These are phyloP conservation scores for Oscheius myriophilus DNA, from an alignment of 2,888 invertebrate species.

Conservation along the genomic window DNA sequence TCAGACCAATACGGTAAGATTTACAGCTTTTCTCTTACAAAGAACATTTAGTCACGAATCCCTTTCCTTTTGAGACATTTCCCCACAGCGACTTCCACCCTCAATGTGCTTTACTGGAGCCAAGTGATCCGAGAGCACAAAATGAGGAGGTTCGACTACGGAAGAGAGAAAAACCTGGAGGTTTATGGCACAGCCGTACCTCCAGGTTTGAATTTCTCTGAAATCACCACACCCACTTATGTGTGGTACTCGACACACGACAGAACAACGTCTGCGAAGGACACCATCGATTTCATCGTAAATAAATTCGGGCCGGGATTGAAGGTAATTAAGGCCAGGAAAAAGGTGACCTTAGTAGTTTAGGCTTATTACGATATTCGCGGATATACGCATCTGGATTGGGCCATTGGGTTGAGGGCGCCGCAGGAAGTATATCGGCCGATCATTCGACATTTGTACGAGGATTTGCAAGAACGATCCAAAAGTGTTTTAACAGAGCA, in stretches of 20 bases:
- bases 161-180: constrained; percentile 12
- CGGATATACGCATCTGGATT: constrained; percentile 40
- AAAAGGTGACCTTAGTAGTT: no score
- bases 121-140: constrained; percentile 40
- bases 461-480: constrained; percentile 30
- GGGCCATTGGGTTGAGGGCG: constrained; percentile 38
- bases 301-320: neutral
- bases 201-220: constrained; percentile 32
- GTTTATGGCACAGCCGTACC: constrained; percentile 7
- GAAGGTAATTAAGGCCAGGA: no score
- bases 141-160: constrained; percentile 33
- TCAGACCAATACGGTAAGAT: constrained; percentile 34
- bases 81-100: constrained; percentile 33
- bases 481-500: no score
- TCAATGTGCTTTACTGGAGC: constrained; percentile 38
- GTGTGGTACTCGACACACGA: constrained; percentile 34
- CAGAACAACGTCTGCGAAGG: neutral
- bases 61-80: constrained; percentile 9
- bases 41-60: constrained; percentile 2
- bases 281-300: neutral
- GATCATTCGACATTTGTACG: constrained; percentile 36
- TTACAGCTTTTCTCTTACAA: neutral
- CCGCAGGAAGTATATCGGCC: constrained; percentile 40
- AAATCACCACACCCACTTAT: constrained; percentile 36
- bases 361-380: neutral